Evolutionary conservation across 2,797 vertebrate species (phyloP).

Genomic region (Sebastes kiyomatsui): DNA sequence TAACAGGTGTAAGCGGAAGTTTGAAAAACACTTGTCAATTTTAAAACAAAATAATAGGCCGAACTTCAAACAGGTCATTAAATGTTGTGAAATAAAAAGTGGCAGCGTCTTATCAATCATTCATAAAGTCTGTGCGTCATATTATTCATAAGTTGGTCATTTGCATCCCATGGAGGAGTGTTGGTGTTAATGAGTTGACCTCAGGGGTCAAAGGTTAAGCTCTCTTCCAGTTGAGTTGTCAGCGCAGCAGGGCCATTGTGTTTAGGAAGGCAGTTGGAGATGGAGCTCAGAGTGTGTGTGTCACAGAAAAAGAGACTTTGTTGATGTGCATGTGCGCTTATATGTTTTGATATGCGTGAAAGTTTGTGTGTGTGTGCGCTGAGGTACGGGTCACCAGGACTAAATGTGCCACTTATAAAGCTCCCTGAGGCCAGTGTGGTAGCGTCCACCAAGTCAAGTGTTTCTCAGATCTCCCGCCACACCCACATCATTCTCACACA

Average conservation of each 20-base stretch:
- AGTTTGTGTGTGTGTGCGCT: constrained; percentile 4
- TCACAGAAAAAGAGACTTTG: constrained; percentile 11
- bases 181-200: constrained; percentile 82
- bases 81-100: neutral
- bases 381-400: constrained; percentile 42
- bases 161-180: constrained; percentile 71
- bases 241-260: constrained; percentile 84
- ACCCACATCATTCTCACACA: constrained; percentile 29
- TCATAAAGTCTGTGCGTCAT: constrained; percentile 44
- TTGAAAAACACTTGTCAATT: neutral
- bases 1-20: neutral
- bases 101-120: constrained; percentile 35
- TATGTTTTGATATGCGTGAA: constrained; percentile 3
- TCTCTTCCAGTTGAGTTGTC: constrained; percentile 86
- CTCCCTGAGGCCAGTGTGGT: constrained; percentile 57
- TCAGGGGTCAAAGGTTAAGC: constrained; percentile 80
- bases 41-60: neutral
- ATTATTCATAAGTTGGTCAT: constrained; percentile 71
- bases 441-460: constrained; percentile 66
- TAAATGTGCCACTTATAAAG: constrained; percentile 74
- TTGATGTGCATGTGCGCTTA: constrained; percentile 14
- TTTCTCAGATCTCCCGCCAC: constrained; percentile 63
- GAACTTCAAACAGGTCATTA: neutral
- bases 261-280: constrained; percentile 62
- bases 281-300: constrained; percentile 38